Percentiles rank a stretch among this genome's conserved stretches.
Conservation (phyloP, 2,888 invertebrate species). For the Hyles lineata region DNA sequence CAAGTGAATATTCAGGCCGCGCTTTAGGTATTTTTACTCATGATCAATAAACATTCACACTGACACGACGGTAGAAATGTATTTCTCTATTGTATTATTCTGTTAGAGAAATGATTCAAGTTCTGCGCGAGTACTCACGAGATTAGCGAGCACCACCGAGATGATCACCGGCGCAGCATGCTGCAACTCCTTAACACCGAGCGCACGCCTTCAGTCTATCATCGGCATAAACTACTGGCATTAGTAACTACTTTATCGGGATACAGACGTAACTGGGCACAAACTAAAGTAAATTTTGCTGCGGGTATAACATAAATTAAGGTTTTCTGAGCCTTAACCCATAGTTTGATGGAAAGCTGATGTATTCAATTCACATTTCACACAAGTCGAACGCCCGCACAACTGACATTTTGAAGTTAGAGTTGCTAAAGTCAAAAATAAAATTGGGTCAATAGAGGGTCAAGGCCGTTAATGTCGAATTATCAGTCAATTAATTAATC, state of each 20-base stretch:
- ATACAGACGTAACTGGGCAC: background rate
- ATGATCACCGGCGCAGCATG: constrained; percentile 36
- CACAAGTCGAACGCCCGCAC: constrained; percentile 41
- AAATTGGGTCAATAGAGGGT: constrained; percentile 41
- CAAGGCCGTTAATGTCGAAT: constrained; percentile 39
- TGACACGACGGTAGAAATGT: background rate
- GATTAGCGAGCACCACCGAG: constrained; percentile 8
- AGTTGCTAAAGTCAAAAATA: constrained; percentile 46
- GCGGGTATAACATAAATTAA: background rate
- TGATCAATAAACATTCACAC: constrained; percentile 10
- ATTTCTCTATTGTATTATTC: background rate
- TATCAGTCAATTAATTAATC: background rate
- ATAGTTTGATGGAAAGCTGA: background rate
- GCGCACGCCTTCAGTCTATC: constrained; percentile 8
- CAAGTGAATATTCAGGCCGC: constrained; percentile 7
- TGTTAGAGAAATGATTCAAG: background rate
- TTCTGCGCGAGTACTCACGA: constrained; percentile 4
- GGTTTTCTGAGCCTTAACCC: background rate
- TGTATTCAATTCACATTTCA: background rate
- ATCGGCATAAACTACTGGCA: background rate
- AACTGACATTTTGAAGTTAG: constrained; percentile 46
- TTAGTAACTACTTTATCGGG: background rate
- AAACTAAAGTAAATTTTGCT: background rate
- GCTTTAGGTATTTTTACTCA: background rate
- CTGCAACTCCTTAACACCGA: constrained; percentile 16